A percentile compares a stretch with the other conserved stretches of the same genome.
Conservation (phyloP, 2,797 vertebrate species). For the Sardinella longiceps region DNA sequence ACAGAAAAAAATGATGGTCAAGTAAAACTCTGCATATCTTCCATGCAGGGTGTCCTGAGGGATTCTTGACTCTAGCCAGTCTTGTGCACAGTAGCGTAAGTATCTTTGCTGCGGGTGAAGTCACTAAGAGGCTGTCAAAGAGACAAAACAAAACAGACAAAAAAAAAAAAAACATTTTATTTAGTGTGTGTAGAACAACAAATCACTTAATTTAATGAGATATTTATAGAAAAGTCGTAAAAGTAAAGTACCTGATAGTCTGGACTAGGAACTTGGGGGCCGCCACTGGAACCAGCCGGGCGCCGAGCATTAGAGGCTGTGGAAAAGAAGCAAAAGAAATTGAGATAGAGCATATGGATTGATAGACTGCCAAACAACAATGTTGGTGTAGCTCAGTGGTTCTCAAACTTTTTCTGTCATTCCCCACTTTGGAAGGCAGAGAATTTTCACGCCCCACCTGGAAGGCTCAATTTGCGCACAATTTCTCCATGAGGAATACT, state of each 20-base stretch:
- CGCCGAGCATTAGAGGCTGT: conserved; percentile 22
- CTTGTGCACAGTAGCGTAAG: conserved; percentile 37
- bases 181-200: neutral
- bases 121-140: conserved; percentile 42
- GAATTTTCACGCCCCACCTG: too few species aligned
- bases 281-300: neutral
- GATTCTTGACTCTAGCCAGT: conserved; percentile 2
- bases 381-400: too few species aligned
- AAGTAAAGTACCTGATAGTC: conserved; percentile 67
- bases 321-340: conserved; percentile 13
- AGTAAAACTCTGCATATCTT: too few species aligned
- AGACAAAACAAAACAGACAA: neutral
- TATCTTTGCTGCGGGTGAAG: conserved; percentile 6
- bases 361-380: too few species aligned
- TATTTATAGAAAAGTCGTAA: neutral
- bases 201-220: neutral
- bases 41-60: too few species aligned
- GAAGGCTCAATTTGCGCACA: too few species aligned
- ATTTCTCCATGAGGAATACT: too few species aligned
- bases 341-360: neutral
- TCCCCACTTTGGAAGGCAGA: too few species aligned
- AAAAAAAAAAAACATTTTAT: neutral
- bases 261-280: conserved; percentile 41
- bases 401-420: too few species aligned
- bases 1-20: too few species aligned